These are phyloP conservation scores for Lucifuga dentata DNA, from an alignment of 2,113 vertebrate species.

Conservation along the genomic window DNA sequence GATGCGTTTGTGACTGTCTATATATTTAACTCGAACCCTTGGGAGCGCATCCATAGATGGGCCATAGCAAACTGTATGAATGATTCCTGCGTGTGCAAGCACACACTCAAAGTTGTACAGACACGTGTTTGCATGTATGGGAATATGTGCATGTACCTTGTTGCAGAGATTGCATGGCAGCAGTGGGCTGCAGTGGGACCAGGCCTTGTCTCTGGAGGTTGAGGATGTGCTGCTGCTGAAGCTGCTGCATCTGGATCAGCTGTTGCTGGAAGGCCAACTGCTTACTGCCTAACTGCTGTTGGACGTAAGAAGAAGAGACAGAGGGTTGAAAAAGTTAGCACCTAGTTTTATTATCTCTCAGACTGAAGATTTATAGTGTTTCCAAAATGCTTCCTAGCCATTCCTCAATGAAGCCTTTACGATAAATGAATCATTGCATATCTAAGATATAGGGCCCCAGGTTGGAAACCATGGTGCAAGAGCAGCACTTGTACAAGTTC, in stretches of 20 bases:
- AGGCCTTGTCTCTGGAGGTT: conserved; percentile 98
- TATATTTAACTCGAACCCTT: not conserved
- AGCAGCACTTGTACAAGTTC: too few relatives aligned
- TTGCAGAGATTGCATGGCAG: conserved; percentile 94
- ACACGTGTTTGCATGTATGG: conserved; percentile 18
- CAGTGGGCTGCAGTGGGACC: conserved; percentile 91
- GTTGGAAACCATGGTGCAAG: too few relatives aligned
- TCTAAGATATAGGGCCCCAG: too few relatives aligned
- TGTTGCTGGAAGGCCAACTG: conserved; percentile 99
- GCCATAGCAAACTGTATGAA: conserved; percentile 19
- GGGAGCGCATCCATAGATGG: conserved; percentile 13
- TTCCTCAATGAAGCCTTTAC: not conserved
- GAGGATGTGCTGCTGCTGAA: conserved; percentile 98
- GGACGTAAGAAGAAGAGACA: conserved; percentile 10
- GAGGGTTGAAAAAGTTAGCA: conserved; percentile 13
- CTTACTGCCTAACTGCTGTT: conserved; percentile 93
- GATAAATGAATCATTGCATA: too few relatives aligned
- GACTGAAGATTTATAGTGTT: too few relatives aligned
- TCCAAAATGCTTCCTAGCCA: not conserved
- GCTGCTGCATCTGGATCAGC: conserved; percentile 99
- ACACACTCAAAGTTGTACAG: too few relatives aligned
- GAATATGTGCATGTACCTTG: conserved; percentile 86
- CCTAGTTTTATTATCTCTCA: too few relatives aligned
- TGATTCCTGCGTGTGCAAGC: not conserved
- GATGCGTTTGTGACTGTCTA: conserved; percentile 13